Evolutionary conservation across 2,888 invertebrate genomes (phyloP).

Genomic region (Cosmorhoe ocellata): DNA sequence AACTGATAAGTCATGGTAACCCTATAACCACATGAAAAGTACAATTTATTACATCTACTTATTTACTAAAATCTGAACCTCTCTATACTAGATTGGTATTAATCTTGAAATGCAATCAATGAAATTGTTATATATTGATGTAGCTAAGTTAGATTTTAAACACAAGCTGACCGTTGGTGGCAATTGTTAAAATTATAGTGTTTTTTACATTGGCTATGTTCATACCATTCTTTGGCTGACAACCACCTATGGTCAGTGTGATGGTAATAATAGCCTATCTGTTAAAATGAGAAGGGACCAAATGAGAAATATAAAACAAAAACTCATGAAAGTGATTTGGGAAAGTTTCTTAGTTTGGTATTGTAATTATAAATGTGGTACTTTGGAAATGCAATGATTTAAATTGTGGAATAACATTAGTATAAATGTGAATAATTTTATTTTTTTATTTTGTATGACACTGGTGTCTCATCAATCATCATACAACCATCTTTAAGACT

Average conservation of each 20-base stretch:
- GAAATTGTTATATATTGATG: neutral
- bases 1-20: neutral
- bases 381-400: constrained; percentile 10
- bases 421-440: constrained; percentile 2
- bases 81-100: neutral
- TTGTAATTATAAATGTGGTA: constrained; percentile 2
- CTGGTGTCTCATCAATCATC: neutral
- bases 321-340: neutral
- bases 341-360: neutral
- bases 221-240: too few relatives aligned
- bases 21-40: neutral
- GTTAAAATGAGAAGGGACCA: constrained; percentile 17
- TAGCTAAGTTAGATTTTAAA: neutral
- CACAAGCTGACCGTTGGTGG: too few relatives aligned
- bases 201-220: too few relatives aligned
- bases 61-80: too few relatives aligned
- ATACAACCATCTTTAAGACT: constrained; percentile 1
- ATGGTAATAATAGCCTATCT: too few relatives aligned
- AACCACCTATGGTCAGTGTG: too few relatives aligned
- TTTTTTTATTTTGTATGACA: neutral
- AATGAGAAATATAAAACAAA: constrained; percentile 12
- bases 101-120: constrained; percentile 1
- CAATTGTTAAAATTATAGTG: too few relatives aligned
- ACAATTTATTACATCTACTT: neutral
- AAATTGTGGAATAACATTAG: constrained; percentile 24